phyloP scores from a whole-genome alignment of 2,113 vertebrate species.

The Orcinus orca region DNA sequence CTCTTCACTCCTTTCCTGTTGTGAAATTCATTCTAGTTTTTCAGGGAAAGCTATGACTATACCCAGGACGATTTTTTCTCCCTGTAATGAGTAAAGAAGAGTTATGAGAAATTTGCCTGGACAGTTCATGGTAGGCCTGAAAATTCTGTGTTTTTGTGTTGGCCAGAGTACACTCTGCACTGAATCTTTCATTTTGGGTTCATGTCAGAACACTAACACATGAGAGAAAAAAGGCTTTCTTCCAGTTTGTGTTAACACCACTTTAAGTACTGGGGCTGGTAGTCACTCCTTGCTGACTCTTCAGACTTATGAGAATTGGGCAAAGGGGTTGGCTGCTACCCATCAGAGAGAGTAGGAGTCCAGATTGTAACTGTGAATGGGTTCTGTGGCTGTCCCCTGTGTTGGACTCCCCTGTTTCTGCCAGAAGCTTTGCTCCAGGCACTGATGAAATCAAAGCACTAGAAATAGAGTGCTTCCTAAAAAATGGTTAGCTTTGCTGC shows the following conservation, averaged over 20 bases:
- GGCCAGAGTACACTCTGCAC: background rate
- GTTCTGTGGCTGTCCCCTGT: background rate
- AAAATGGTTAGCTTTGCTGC: conserved; percentile 50
- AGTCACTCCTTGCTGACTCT: background rate
- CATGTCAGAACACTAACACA: background rate
- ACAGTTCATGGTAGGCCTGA: background rate
- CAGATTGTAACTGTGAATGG: background rate
- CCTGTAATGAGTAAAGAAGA: background rate
- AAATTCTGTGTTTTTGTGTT: conserved; percentile 25
- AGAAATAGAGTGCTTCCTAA: background rate
- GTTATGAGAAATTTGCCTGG: background rate
- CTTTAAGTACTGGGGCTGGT: background rate
- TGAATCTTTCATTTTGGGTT: background rate
- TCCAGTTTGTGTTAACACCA: background rate
- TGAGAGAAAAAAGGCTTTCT: background rate
- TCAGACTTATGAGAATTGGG: background rate
- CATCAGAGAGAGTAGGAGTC: background rate
- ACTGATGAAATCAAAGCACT: background rate
- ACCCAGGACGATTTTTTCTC: background rate
- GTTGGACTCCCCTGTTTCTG: background rate
- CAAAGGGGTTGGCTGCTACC: background rate
- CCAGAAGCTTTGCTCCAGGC: background rate
- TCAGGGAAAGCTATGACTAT: background rate
- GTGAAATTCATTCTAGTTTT: background rate
- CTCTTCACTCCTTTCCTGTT: background rate